Evolutionary conservation across 2,797 vertebrate species (phyloP).

Genomic region (Otus scops): DNA sequence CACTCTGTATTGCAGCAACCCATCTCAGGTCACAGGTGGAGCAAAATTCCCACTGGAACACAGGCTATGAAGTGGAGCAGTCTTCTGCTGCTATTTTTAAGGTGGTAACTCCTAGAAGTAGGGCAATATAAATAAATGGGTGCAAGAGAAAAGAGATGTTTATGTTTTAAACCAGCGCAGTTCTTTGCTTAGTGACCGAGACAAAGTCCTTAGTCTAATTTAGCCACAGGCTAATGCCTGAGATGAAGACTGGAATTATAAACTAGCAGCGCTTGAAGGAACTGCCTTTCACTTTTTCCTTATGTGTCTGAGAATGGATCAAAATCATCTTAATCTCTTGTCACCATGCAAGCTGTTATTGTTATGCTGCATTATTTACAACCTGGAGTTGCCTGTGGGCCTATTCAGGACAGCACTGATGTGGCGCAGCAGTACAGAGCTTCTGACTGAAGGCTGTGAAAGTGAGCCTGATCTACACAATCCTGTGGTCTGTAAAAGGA

Average conservation of each 20-base stretch:
- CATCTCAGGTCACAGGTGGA: background rate
- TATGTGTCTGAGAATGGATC: background rate
- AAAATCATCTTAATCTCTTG: background rate
- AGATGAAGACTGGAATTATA: background rate
- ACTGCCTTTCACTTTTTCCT: background rate
- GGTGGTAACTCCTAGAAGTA: background rate
- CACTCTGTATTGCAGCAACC: accelerated
- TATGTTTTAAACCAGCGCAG: background rate
- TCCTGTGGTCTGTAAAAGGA: background rate
- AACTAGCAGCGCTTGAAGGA: background rate
- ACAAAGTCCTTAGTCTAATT: background rate
- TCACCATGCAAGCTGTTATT: background rate
- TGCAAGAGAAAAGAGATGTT: background rate
- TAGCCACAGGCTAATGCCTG: background rate
- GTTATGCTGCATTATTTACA: background rate
- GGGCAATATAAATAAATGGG: background rate
- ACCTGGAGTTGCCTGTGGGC: background rate
- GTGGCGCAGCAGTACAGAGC: background rate
- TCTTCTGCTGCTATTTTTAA: background rate
- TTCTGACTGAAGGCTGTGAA: background rate
- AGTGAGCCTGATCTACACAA: background rate
- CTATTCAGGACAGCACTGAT: background rate
- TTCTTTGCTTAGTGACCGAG: background rate
- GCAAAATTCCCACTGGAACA: background rate
- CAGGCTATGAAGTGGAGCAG: background rate